Evolutionary conservation across 2,888 invertebrate species (phyloP).

Genomic region (Eupithecia inturbata): DNA sequence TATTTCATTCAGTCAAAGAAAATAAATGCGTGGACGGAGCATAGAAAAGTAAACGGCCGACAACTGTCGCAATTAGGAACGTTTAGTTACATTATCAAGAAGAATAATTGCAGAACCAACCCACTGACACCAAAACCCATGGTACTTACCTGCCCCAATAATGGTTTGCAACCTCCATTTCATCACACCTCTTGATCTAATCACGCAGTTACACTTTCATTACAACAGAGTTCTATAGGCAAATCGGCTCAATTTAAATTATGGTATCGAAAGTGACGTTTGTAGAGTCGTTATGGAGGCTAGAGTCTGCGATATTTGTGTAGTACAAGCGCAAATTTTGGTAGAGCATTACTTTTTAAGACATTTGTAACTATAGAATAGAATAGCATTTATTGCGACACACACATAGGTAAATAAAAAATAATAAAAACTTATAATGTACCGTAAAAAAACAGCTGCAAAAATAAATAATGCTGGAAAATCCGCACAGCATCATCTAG

Average conservation of each 20-base stretch:
- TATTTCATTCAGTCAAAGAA: no score
- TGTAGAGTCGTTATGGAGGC: no score
- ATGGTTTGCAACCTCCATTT: conserved; percentile 2
- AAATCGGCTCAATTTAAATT: neutral
- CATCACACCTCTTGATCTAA: neutral
- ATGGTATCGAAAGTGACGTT: neutral
- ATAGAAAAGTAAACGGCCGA: neutral
- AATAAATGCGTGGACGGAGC: no score
- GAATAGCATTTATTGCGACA: no score
- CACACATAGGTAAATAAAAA: no score
- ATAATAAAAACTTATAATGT: neutral
- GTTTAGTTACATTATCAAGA: neutral
- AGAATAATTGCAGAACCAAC: conserved; percentile 1
- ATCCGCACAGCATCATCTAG: no score
- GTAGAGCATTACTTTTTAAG: neutral
- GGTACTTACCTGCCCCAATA: neutral
- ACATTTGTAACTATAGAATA: neutral
- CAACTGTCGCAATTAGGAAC: neutral
- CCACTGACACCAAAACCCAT: conserved; percentile 12
- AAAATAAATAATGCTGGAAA: no score
- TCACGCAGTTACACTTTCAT: neutral
- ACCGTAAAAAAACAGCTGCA: neutral
- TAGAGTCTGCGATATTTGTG: neutral
- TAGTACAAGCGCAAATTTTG: no score
- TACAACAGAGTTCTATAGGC: neutral